A percentile compares a stretch with the other conserved stretches of the same genome.
phyloP scores from a whole-genome alignment of 2,797 vertebrate genomes.

The Danio albolineatus region DNA sequence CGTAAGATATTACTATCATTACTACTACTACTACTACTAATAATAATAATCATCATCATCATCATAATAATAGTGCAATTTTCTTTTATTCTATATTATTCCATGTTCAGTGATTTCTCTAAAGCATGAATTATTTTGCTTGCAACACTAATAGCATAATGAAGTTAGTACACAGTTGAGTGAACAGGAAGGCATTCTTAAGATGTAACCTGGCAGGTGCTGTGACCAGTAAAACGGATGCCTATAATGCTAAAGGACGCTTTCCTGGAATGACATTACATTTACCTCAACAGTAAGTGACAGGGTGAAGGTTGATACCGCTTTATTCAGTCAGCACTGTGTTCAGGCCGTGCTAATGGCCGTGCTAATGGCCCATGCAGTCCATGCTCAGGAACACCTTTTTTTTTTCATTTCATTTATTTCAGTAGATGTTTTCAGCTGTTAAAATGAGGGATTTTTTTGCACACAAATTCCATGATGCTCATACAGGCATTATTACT shows the following conservation, averaged over 20 bases:
- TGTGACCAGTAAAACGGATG: slow-evolving; percentile 38
- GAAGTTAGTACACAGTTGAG: slow-evolving; percentile 20
- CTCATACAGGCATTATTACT: neutral
- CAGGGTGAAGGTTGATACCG: slow-evolving; percentile 4
- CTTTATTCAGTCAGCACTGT: neutral
- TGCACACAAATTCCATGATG: neutral
- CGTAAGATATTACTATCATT: too few species aligned
- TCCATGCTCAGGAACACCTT: neutral
- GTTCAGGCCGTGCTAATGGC: neutral
- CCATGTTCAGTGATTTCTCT: neutral
- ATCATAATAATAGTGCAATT: too few species aligned
- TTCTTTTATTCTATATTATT: neutral
- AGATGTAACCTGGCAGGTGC: slow-evolving; percentile 8
- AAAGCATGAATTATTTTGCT: slow-evolving; percentile 9
- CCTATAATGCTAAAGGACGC: neutral
- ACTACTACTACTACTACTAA: too few species aligned
- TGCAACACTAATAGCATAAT: slow-evolving; percentile 10
- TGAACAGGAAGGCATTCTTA: slow-evolving; percentile 18
- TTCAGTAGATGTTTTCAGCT: neutral
- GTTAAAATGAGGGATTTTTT: neutral
- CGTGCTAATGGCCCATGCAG: too few species aligned
- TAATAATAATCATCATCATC: too few species aligned
- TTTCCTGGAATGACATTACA: slow-evolving; percentile 1
- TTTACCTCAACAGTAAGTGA: neutral
- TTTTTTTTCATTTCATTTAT: neutral